A percentile compares a stretch with the other conserved stretches of the same genome.
These are phyloP conservation scores for Ceraclea dissimilis DNA, from an alignment of 2,888 invertebrate species.

Conservation along the genomic window DNA sequence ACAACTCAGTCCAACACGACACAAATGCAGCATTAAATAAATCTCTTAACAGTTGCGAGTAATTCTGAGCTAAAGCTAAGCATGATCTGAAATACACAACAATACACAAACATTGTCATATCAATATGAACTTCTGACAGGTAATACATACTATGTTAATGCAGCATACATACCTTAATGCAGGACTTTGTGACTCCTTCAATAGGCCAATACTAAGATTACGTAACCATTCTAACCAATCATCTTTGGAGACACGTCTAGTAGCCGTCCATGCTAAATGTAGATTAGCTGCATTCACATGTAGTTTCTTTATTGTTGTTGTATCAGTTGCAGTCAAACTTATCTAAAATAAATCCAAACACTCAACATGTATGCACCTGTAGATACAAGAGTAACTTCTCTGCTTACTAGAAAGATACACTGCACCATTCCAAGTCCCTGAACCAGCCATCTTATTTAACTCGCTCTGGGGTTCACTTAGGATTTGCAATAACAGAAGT, in stretches of 20 bases:
- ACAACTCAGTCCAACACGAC: constrained; percentile 96
- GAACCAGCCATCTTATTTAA: too few relatives aligned
- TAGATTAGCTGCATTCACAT: constrained; percentile 75
- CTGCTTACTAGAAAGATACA: too few relatives aligned
- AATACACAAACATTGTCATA: not conserved
- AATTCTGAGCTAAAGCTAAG: constrained; percentile 84
- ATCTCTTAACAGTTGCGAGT: constrained; percentile 91
- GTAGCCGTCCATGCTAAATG: constrained; percentile 90
- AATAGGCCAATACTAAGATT: constrained; percentile 87
- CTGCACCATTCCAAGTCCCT: too few relatives aligned
- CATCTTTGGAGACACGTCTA: constrained; percentile 90
- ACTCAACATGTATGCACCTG: too few relatives aligned
- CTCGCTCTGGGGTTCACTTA: too few relatives aligned
- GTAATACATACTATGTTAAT: not conserved
- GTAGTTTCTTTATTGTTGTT: constrained; percentile 69
- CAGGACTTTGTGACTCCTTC: constrained; percentile 93
- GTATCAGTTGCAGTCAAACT: constrained; percentile 55
- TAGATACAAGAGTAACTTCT: too few relatives aligned
- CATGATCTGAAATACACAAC: constrained; percentile 60
- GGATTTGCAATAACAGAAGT: too few relatives aligned
- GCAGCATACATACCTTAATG: constrained; percentile 49
- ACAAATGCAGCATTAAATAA: constrained; percentile 98
- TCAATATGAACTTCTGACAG: not conserved
- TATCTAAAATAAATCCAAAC: constrained; percentile 19
- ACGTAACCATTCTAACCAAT: constrained; percentile 97